Base-by-base conservation (phyloP, 1,140 invertebrate species). In the Ceratosolen fusciceps region DNA sequence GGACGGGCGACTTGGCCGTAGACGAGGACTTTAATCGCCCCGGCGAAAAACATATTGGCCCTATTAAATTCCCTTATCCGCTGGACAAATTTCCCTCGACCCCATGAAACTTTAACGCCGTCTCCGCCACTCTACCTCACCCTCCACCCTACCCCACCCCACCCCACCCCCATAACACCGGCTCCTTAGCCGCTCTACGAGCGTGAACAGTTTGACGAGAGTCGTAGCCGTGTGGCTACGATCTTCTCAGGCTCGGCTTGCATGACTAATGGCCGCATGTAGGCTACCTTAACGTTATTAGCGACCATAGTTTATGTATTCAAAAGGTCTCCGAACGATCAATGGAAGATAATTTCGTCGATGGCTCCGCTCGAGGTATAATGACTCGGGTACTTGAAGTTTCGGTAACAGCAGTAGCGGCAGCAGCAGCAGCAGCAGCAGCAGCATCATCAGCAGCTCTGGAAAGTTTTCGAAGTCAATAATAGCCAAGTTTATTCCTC, bases 21-120 rank as follows among this genome's bases (percentile, higher is more conserved):
- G 31, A 19, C 14, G 16, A 37, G 9, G 37, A 65, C 31, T 7
- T 65, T 65, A 37, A n/a, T n/a, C 37, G 68, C 21, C 1, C 39
- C 34, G 68, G 16, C 26, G 43, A 71, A 71, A 71, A 71, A 31
- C 60, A 37, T 65, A 65, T 37, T 65, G 37, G n/a, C 60, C 14
- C 60, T n/a, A 65, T 65, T 65, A 37, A 65, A 65, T 65, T 65
- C 37, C 16, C 31, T 21, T 65, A 65, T 65, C 60, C 9, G 9
- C 16, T 10, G 31, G 19, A 4, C 60, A 37, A 65, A 65, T 65
- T 65, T 65, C 37, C 60, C 8, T 21, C 31, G 12, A 0, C 14
- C 21, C 37, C 21, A 37, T 65, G 60, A 65, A 65, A 65, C 5
- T 65, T 60, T 65, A 65, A n/a, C n/a, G n/a, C n/a, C n/a, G n/a